A percentile compares a stretch with the other conserved stretches of the same genome.
These are phyloP conservation scores for Sympetrum striolatum DNA, from an alignment of 2,888 invertebrate genomes.

Conservation along the genomic window DNA sequence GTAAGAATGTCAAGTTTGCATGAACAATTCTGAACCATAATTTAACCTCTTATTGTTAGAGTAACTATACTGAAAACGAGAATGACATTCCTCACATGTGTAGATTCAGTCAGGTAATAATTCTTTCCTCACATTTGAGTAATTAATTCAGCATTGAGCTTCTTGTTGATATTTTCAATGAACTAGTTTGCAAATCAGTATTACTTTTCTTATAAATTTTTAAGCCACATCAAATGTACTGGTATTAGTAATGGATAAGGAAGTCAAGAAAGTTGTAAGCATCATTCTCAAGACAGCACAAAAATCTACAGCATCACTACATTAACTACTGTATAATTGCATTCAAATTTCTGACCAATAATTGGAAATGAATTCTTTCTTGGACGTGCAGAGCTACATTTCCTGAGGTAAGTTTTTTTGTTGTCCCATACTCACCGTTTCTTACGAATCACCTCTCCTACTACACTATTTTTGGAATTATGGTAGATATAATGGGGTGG, in stretches of 20 bases:
- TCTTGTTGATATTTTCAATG: no score
- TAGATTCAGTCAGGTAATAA: no score
- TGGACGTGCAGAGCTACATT: neutral
- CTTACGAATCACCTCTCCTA: constrained; percentile 33
- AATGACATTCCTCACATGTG: no score
- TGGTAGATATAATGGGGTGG: neutral
- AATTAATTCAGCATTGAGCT: no score
- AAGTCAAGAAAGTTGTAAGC: neutral
- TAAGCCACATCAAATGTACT: no score
- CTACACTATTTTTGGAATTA: neutral
- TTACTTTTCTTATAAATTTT: no score
- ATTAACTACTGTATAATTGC: neutral
- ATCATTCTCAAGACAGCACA: neutral
- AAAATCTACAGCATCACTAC: neutral
- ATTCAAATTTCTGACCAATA: neutral
- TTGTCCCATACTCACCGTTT: constrained; percentile 17
- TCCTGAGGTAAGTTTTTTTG: neutral
- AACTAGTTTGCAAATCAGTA: no score
- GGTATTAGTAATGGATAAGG: neutral
- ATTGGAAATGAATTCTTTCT: neutral
- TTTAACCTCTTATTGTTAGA: no score
- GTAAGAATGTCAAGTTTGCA: no score
- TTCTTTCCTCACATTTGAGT: no score
- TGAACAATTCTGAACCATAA: no score
- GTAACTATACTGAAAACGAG: no score